Percentiles rank a stretch among this genome's conserved stretches.
phyloP scores from a whole-genome alignment of 2,113 vertebrate genomes.

The Rallus limicola region DNA sequence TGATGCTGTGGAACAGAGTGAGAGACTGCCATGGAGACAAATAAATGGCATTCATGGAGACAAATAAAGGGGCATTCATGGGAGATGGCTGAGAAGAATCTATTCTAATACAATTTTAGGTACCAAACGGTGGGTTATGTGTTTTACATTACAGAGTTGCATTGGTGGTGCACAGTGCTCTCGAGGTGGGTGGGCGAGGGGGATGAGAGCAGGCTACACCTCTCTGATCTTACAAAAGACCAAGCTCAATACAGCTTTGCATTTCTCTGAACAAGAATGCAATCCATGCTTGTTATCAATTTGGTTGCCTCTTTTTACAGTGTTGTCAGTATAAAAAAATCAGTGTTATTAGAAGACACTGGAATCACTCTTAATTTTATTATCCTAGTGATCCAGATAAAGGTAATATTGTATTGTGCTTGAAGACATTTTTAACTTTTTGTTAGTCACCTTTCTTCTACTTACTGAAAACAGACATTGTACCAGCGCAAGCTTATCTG shows the following conservation, averaged over 20 bases:
- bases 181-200: background rate
- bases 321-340: background rate
- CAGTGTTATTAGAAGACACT: background rate
- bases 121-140: background rate
- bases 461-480: background rate
- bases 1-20: background rate
- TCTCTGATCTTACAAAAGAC: background rate
- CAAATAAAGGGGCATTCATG: background rate
- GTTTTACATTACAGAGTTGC: background rate
- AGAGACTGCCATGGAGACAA: background rate
- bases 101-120: background rate
- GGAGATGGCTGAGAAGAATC: background rate
- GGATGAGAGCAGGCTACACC: background rate
- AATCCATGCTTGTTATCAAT: background rate
- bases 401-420: background rate
- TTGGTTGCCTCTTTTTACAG: background rate
- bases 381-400: background rate
- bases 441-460: background rate
- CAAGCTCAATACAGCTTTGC: background rate
- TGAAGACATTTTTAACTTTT: background rate
- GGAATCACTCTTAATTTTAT: conserved; percentile 6
- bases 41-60: background rate
- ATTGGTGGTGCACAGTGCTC: background rate
- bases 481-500: background rate
- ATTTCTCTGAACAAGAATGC: background rate